Evolutionary conservation across 2,888 invertebrate genomes (phyloP).

Genomic region (Leucophenga montana): DNA sequence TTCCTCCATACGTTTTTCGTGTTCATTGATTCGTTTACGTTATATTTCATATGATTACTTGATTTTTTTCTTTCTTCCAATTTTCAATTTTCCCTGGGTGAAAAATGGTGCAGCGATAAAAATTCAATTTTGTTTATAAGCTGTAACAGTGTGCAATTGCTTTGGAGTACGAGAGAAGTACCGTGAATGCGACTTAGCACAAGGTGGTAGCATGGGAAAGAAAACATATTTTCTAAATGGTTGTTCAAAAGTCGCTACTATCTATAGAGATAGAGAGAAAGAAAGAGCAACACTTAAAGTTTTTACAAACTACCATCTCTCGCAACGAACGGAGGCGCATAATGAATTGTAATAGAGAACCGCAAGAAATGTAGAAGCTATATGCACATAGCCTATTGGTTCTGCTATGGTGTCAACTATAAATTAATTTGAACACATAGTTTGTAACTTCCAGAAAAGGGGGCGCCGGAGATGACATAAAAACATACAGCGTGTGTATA

Average conservation of each 20-base stretch:
- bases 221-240: background rate
- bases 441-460: no score
- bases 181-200: no score
- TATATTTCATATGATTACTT: slow-evolving; percentile 12
- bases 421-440: no score
- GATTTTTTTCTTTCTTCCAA: slow-evolving; percentile 37
- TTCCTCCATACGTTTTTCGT: slow-evolving; percentile 54
- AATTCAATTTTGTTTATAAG: slow-evolving; percentile 60
- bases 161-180: background rate
- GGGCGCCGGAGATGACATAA: no score
- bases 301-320: background rate
- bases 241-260: no score
- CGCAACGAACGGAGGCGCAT: no score
- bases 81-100: slow-evolving; percentile 11
- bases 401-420: no score
- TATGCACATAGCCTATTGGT: no score
- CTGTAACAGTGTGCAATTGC: slow-evolving; percentile 27
- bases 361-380: background rate
- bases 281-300: background rate
- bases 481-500: no score
- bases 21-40: slow-evolving; percentile 56
- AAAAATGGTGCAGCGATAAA: slow-evolving; percentile 51
- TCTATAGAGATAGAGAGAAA: no score
- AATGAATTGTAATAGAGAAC: no score
- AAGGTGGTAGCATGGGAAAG: no score